Percentiles rank a stretch among this genome's conserved stretches.
phyloP scores from a whole-genome alignment of 2,113 vertebrate species.

The Solea senegalensis region DNA sequence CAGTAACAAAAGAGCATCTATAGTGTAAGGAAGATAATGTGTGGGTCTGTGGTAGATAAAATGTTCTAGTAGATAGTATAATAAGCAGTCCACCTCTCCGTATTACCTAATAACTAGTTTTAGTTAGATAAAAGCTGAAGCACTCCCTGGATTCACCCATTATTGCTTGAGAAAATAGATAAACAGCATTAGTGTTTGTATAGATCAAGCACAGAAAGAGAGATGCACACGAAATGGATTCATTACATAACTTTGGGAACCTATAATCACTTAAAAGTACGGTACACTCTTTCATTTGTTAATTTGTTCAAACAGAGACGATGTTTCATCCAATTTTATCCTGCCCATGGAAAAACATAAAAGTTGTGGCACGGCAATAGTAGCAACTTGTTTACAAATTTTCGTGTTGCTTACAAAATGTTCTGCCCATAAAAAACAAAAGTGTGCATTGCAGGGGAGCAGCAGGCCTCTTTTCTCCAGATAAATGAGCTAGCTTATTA shows the following conservation, averaged over 20 bases:
- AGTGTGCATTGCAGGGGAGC: constrained; percentile 57
- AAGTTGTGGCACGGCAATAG: not conserved
- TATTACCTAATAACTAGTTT: constrained; percentile 39
- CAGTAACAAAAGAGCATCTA: not conserved
- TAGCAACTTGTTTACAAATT: constrained; percentile 4
- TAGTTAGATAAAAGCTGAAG: constrained; percentile 39
- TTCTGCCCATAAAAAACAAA: not conserved
- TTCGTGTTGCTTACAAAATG: constrained; percentile 1
- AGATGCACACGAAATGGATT: constrained; percentile 10
- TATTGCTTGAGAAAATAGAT: constrained; percentile 27
- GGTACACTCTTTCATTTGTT: not conserved
- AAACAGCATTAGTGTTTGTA: constrained; percentile 37
- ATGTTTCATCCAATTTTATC: not conserved
- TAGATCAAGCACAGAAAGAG: constrained; percentile 13
- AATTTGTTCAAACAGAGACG: not conserved
- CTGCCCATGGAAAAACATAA: not conserved
- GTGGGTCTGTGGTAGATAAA: not conserved
- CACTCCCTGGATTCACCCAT: constrained; percentile 34
- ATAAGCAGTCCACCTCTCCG: constrained; percentile 31
- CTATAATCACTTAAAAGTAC: constrained; percentile 14
- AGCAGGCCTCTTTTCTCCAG: constrained; percentile 63
- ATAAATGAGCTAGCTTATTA: constrained; percentile 73
- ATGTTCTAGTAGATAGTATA: not conserved
- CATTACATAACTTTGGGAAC: not conserved
- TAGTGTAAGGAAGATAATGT: not conserved